phyloP scores from a whole-genome alignment of 2,113 vertebrate species.

The Crotophaga sulcirostris region DNA sequence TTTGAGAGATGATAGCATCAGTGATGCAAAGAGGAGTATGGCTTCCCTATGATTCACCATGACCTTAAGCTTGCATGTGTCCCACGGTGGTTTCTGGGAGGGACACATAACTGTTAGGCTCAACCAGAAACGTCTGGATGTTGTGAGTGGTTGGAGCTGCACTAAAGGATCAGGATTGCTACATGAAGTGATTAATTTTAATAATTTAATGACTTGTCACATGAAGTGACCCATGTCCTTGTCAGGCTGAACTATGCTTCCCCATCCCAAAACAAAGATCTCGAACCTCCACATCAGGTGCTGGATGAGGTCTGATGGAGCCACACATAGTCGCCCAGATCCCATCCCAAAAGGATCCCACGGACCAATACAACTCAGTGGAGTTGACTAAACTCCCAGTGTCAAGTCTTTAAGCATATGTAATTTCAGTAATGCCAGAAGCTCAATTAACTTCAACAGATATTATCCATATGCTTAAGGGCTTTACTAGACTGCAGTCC shows the following conservation, averaged over 20 bases:
- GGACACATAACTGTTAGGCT: neutral
- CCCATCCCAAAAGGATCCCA: neutral
- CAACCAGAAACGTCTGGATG: neutral
- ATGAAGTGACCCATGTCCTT: neutral
- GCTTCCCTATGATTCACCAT: neutral
- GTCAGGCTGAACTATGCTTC: neutral
- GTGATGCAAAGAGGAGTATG: neutral
- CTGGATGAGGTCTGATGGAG: neutral
- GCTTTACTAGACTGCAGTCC: neutral
- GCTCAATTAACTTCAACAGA: slow-evolving; percentile 40
- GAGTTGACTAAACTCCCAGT: neutral
- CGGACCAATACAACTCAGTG: neutral
- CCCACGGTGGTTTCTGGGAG: accelerated
- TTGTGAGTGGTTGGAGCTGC: neutral
- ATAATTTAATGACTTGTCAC: neutral
- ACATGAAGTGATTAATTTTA: neutral
- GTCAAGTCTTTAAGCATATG: neutral
- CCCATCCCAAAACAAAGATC: neutral
- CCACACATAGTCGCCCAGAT: too few species aligned
- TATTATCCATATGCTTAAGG: slow-evolving; percentile 36
- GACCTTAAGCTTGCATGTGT: neutral
- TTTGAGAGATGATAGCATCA: neutral
- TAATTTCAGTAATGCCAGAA: neutral
- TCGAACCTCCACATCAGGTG: neutral
- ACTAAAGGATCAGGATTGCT: neutral